Evolutionary conservation across 2,797 vertebrate genomes (phyloP), one percentile per base, ranked within the genome.

Genomic region (Parambassis ranga): DNA sequence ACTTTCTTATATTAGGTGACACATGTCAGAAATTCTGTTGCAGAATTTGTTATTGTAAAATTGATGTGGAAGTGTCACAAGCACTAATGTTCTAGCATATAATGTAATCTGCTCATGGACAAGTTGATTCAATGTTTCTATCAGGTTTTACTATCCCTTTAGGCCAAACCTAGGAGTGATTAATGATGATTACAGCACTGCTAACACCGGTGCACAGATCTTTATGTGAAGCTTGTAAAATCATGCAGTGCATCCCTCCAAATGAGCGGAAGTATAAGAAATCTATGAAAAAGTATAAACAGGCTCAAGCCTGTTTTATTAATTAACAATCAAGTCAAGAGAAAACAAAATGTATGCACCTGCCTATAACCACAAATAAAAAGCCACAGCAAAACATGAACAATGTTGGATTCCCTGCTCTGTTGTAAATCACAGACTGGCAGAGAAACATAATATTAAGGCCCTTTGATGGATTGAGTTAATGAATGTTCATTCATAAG

Each of bases 401-500:
- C 14, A 43, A 1, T 13, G 16, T 28, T 15, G n/a, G 16, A 38
- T 49, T 64, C 13, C n/a, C 4, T 43, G 22, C 28, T 16, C 19
- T 13, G 10, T 43, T 50, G 19, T 58, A 38, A 73, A 49, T 72
- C 38, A 62, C n/a, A 49, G 41, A 48, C 31, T 28, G 23, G 20
- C 56, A 64, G 9, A 32, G 13, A 65, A 5, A n/a, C 39, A 63
- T 16, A 57, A 44, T 18, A 72, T 65, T 37, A 52, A 52, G 28
- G 38, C 26, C 38, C 33, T 38, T 37, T 58, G 64, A 77, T 77
- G 23, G 46, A 74, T 69, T 30, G 27, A 32, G 30, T 36, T 74
- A 65, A 84, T 81, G 71, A 75, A 59, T 52, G 44, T n/a, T 51
- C 11, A 75, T 67, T 70, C 13, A 60, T 15, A 63, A 61, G 30